Evolutionary conservation across 2,797 vertebrate species (phyloP).

Genomic region (Sebastiscus tertius): DNA sequence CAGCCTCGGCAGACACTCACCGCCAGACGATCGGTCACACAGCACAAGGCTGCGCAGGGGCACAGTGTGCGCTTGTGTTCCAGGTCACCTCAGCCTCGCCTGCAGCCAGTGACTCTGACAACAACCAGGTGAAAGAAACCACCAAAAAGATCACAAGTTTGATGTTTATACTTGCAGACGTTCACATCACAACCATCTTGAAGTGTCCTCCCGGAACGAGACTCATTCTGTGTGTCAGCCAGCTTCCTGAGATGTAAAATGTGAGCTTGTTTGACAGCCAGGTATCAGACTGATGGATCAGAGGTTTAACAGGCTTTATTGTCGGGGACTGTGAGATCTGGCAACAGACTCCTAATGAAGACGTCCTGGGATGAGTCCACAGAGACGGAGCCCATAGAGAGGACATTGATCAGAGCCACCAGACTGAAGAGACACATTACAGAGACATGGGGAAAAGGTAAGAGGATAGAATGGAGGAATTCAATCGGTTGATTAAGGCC

Average conservation of each 20-base stretch:
- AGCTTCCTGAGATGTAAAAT: constrained; percentile 27
- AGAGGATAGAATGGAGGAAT: constrained; percentile 35
- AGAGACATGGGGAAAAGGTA: constrained; percentile 2
- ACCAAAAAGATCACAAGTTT: neutral
- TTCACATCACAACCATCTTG: neutral
- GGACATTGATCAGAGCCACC: constrained; percentile 59
- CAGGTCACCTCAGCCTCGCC: neutral
- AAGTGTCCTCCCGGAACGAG: neutral
- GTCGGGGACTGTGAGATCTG: constrained; percentile 26
- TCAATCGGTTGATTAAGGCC: constrained; percentile 40
- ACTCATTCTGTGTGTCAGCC: neutral
- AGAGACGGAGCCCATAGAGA: constrained; percentile 33
- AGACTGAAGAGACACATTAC: constrained; percentile 49
- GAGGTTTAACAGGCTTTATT: constrained; percentile 49
- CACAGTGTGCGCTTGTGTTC: neutral
- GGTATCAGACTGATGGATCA: constrained; percentile 45
- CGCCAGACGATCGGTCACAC: neutral
- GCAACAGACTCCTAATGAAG: constrained; percentile 46
- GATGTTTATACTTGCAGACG: neutral
- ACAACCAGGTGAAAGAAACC: neutral
- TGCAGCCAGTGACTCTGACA: neutral
- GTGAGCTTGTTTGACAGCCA: constrained; percentile 22
- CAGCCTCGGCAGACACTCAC: neutral
- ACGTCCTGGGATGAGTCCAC: constrained; percentile 45
- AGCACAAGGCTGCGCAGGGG: neutral